Evolutionary conservation across 1,140 invertebrate species (phyloP), one percentile per base, ranked within the genome.

Genomic region (Drosophila orena): DNA sequence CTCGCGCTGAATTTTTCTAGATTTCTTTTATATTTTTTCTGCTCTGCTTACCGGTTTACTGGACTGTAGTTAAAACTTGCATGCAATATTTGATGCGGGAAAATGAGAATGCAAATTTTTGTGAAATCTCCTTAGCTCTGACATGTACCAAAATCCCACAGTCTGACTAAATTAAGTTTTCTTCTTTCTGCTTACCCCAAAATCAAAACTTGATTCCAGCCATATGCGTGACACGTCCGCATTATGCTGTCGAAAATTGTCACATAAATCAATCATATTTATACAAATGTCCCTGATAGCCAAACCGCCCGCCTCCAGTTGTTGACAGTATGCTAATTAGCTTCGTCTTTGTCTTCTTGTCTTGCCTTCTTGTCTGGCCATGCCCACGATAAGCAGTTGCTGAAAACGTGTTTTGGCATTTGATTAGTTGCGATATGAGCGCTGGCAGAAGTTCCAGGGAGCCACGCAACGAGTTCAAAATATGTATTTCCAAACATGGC

Each of bases 181-280:
- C 22, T 34, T 8, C 3, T 15, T 17, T 27, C 17, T 17, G 22
- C 20, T 30, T 30, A 30, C 30, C 20, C 14, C 12, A 52, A 35
- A 52, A 34, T 6, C 54, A 2, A 40, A 75, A 72, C 69, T 49
- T 37, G 54, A 44, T 84, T 77, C 59, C 44, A 78, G 79, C 49
- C 49, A 49, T 64, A 89, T 89, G 80, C 85, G 80, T 78, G 77
- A 77, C 80, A 84, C 77, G 84, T 90, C 52, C 73, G 77, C 61
- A 75, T 84, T 76, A 91, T 88, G 88, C 83, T 91, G 88, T 88
- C 83, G 80, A 84, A 91, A 91, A 91, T 84, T 88, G 88, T 91
- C 88, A 79, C 85, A 91, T 91, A 91, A 91, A 91, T 91, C 88
- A 88, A 75, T 91, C 88, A 91, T 91, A 91, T 91, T 91, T 91